Percentiles rank a stretch among this genome's conserved stretches.
Conservation (phyloP, 1,140 invertebrate species). For the Trypoxylus dichotomus region DNA sequence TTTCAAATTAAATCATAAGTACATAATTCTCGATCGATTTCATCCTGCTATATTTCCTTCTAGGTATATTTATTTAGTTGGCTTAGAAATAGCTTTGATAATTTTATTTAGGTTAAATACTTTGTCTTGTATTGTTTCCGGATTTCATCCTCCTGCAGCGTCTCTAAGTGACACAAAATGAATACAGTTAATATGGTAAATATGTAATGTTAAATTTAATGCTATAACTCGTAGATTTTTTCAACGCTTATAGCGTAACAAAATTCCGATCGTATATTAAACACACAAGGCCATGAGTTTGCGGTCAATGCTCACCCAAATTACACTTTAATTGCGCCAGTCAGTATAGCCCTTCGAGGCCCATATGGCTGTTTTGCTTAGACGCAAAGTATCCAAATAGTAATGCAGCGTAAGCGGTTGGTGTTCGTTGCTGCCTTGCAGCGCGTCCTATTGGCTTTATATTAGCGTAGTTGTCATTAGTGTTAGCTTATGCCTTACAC, state of each 20-base stretch:
- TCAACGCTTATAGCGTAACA: constrained; percentile 43
- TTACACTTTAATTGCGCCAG: constrained; percentile 39
- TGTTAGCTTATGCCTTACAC: constrained; percentile 27
- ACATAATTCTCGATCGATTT: no score
- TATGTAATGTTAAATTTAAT: not conserved
- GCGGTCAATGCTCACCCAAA: constrained; percentile 34
- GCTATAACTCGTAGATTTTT: not conserved
- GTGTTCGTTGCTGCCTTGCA: not conserved
- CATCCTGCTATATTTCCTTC: no score
- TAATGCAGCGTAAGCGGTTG: not conserved
- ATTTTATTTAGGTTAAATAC: no score
- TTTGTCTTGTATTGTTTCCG: no score
- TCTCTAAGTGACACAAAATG: no score
- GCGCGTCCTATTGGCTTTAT: constrained; percentile 13
- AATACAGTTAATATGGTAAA: not conserved
- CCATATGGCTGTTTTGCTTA: not conserved
- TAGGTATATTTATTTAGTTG: no score
- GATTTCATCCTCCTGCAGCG: no score
- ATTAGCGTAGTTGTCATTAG: constrained; percentile 31
- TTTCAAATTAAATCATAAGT: no score
- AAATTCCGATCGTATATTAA: constrained; percentile 44
- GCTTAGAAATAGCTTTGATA: no score
- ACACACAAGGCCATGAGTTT: constrained; percentile 43
- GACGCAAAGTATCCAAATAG: not conserved
- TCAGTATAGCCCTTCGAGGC: not conserved